Evolutionary conservation across 1,140 invertebrate species (phyloP).

Genomic region (Calycopis cecrops): DNA sequence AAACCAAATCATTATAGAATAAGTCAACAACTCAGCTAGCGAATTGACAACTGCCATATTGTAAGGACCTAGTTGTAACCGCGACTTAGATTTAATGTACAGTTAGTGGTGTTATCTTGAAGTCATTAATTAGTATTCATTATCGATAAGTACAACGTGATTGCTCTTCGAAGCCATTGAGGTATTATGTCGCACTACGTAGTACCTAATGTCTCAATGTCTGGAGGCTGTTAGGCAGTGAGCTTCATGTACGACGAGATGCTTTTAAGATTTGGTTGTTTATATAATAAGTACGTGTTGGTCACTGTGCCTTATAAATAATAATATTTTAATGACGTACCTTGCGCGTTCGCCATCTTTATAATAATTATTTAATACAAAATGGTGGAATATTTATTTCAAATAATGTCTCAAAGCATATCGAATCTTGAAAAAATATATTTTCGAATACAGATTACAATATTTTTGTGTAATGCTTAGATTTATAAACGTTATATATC

Average conservation of each 20-base stretch:
- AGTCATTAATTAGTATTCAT: conserved; percentile 71
- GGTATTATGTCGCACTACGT: background rate
- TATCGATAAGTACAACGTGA: conserved; percentile 60
- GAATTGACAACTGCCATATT: conserved; percentile 72
- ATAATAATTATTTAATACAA: background rate
- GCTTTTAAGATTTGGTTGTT: conserved; percentile 5
- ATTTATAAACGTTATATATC: background rate
- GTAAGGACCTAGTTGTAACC: conserved; percentile 63
- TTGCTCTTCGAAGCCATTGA: background rate
- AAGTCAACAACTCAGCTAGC: conserved; percentile 68
- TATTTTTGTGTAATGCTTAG: conserved; percentile 5
- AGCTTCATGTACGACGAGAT: conserved; percentile 8
- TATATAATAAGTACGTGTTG: conserved; percentile 7
- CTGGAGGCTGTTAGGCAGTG: background rate
- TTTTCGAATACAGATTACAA: conserved; percentile 8
- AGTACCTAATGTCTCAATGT: background rate
- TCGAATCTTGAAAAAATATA: conserved; percentile 9
- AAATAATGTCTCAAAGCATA: conserved; percentile 3
- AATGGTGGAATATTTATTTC: conserved; percentile 3
- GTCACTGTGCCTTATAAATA: conserved; percentile 10
- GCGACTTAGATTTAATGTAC: conserved; percentile 43
- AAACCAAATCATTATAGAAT: conserved; percentile 51
- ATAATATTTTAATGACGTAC: background rate
- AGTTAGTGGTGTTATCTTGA: conserved; percentile 53
- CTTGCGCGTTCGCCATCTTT: background rate